phyloP scores from a whole-genome alignment of 2,888 invertebrate genomes.

The Leucozona laternaria region DNA sequence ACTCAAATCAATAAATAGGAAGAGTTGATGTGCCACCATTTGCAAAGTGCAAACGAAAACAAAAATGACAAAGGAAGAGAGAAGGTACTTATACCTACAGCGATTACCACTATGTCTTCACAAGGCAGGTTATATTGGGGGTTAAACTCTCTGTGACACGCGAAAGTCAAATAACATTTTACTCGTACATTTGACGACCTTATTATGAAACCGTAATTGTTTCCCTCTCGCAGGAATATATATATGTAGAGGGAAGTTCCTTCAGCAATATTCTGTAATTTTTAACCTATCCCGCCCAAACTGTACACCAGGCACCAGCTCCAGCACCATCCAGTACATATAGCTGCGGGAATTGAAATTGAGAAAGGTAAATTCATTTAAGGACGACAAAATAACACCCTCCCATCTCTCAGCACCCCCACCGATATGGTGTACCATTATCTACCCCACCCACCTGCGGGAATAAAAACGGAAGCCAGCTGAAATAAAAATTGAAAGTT shows the following conservation, averaged over 20 bases:
- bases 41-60: constrained; percentile 48
- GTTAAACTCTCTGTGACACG: constrained; percentile 58
- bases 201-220: constrained; percentile 67
- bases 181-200: constrained; percentile 56
- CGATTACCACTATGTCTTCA: too few relatives aligned
- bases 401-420: neutral
- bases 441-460: neutral
- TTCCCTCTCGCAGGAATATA: constrained; percentile 18
- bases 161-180: constrained; percentile 72
- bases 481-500: constrained; percentile 82
- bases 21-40: constrained; percentile 47
- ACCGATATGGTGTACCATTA: too few relatives aligned
- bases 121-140: too few relatives aligned
- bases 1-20: constrained; percentile 42
- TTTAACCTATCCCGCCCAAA: constrained; percentile 54
- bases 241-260: neutral
- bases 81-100: neutral
- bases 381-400: constrained; percentile 14
- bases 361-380: constrained; percentile 46
- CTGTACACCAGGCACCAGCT: neutral
- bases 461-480: constrained; percentile 61
- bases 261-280: constrained; percentile 51
- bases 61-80: neutral
- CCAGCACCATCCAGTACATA: neutral
- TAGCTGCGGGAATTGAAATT: constrained; percentile 35